A percentile compares a stretch with the other conserved stretches of the same genome.
These are phyloP conservation scores for Actinostola sp. DNA, from an alignment of 92 coral and sea anemone species.

Conservation along the genomic window DNA sequence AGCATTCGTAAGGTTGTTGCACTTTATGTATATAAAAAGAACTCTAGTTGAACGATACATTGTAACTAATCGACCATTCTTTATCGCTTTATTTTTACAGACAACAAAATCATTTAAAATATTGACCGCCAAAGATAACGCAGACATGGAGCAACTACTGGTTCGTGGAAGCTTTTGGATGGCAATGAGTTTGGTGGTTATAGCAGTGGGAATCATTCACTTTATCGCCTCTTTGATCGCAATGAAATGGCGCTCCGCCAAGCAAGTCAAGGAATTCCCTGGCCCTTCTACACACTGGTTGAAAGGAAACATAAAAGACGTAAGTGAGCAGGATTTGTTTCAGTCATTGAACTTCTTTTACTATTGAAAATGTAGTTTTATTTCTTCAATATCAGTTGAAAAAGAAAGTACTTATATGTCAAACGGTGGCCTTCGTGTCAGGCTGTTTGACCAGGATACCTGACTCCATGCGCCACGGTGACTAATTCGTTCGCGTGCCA, in stretches of 20 bases:
- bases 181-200: constrained; percentile 18
- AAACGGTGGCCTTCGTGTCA: constrained; percentile 12
- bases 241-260: constrained; percentile 42
- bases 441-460: constrained; percentile 25
- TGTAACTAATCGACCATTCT: neutral
- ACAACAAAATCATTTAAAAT: neutral
- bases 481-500: constrained; percentile 44
- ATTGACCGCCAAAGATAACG: neutral
- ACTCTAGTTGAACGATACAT: neutral
- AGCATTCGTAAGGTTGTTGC: neutral
- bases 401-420: neutral
- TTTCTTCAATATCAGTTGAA: neutral
- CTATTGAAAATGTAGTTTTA: neutral
- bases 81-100: neutral
- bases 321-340: constrained; percentile 10
- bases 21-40: neutral
- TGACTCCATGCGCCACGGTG: constrained; percentile 25
- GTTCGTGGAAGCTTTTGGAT: constrained; percentile 3
- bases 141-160: constrained; percentile 8
- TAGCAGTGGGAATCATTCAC: constrained; percentile 10
- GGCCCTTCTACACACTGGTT: constrained; percentile 76
- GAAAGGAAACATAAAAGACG: constrained; percentile 69
- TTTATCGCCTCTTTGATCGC: constrained; percentile 25
- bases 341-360: neutral
- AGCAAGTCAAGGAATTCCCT: constrained; percentile 56